These are phyloP conservation scores for Melanotaenia boesemani DNA, from an alignment of 2,797 vertebrate species.

Conservation along the genomic window DNA sequence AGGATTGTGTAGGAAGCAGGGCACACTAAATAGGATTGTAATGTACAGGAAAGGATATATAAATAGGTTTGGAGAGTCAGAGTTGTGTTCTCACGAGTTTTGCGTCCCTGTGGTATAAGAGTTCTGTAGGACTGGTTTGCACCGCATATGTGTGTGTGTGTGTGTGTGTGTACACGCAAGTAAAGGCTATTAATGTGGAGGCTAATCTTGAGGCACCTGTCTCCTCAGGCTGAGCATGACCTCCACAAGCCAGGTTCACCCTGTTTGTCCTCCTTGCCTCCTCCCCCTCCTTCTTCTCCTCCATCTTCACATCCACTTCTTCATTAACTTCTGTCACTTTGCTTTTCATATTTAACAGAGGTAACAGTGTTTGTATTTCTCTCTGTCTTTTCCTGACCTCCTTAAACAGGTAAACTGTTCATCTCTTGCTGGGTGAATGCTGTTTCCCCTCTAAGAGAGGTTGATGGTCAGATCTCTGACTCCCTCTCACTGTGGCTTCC, in stretches of 20 bases:
- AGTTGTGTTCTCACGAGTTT: slow-evolving; percentile 78
- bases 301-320: slow-evolving; percentile 42
- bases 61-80: slow-evolving; percentile 82
- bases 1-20: slow-evolving; percentile 81
- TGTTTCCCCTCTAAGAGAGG: slow-evolving; percentile 46
- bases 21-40: slow-evolving; percentile 82
- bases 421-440: slow-evolving; percentile 30
- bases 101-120: slow-evolving; percentile 69
- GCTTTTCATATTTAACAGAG: slow-evolving; percentile 38
- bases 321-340: slow-evolving; percentile 34
- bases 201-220: slow-evolving; percentile 80
- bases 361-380: slow-evolving; percentile 6
- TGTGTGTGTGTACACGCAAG: slow-evolving; percentile 39
- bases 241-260: slow-evolving; percentile 77
- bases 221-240: slow-evolving; percentile 83
- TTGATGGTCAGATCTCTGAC: slow-evolving; percentile 42
- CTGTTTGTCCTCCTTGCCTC: slow-evolving; percentile 71
- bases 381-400: slow-evolving; percentile 33
- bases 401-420: slow-evolving; percentile 62
- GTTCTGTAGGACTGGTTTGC: slow-evolving; percentile 60
- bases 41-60: slow-evolving; percentile 80
- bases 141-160: slow-evolving; percentile 31
- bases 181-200: slow-evolving; percentile 80
- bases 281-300: slow-evolving; percentile 32
- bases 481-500: slow-evolving; percentile 16